Base-by-base conservation (phyloP, 1,140 invertebrate genomes). In the Acromyrmex heyeri region DNA sequence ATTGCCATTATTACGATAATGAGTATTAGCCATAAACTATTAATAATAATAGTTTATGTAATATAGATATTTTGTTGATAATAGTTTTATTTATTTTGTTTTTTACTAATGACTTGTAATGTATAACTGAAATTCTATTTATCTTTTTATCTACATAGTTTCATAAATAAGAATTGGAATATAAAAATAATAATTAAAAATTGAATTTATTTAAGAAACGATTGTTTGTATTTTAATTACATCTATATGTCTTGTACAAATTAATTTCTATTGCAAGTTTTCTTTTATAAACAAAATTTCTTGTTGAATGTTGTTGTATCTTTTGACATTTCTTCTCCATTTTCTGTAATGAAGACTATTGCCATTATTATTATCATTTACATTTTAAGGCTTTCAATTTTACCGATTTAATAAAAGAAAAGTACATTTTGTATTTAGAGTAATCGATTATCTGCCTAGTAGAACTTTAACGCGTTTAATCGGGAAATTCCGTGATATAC, bases 401-500 rank as follows among this genome's bases (percentile, higher is more conserved):
- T 12, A 16, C 0, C 16, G 10, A 73, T 75, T 30, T 24, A 38
- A 75, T 16, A 75, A 10, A 6, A 55, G 21, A 44, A 59, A 44
- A 76, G 21, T n/a, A 12, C 38, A 76, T 44, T n/a, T 75, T 57
- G 21, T 75, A 75, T 57, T 24, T 14, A 38, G 10, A 18, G 0
- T 24, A 38, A 53, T 10, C 44, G 7, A 30, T 1, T 10, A 16
- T 38, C 14, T 44, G n/a, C 5, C 21, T 65, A 0, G 18, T n/a
- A 65, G 30, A 34, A 65, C 8, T 65, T 67, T n/a, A n/a, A n/a
- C n/a, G 76, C 44, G 44, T 67, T 65, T 78, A 64, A 78, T 67
- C 61, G n/a, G 8, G 30, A 70, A 69, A 69, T 69, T 81, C 21
- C 77, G 14, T 30, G 59, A 78, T 24, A 38, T 38, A 48, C 16